Conservation (phyloP, 2,888 invertebrate genomes). For the Papilio demoleus region DNA sequence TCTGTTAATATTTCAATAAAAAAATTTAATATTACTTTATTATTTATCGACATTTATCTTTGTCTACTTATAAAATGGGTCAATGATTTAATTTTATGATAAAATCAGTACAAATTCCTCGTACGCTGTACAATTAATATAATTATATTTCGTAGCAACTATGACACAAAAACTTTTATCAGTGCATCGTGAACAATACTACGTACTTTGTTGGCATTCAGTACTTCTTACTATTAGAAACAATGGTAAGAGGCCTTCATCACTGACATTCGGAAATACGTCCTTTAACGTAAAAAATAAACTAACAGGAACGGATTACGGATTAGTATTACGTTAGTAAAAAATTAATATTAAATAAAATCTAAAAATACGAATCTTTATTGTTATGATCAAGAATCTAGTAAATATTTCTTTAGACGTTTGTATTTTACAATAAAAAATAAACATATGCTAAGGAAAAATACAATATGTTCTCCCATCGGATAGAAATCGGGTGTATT, state of each 20-base stretch:
- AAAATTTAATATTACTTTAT: too few species aligned
- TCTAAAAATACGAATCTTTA: too few species aligned
- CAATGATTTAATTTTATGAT: not conserved
- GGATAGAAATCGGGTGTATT: conserved; percentile 4
- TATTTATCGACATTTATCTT: too few species aligned
- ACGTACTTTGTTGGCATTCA: conserved; percentile 9
- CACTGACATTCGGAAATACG: conserved; percentile 10
- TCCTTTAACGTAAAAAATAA: not conserved
- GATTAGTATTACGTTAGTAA: too few species aligned
- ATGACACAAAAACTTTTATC: conserved; percentile 18
- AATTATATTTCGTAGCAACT: conserved; percentile 21
- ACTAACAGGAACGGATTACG: not conserved
- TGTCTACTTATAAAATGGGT: too few species aligned
- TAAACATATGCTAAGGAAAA: too few species aligned
- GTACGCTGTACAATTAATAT: conserved; percentile 17
- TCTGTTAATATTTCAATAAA: too few species aligned
- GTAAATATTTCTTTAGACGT: too few species aligned
- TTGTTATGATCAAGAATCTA: too few species aligned
- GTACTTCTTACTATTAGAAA: conserved; percentile 4
- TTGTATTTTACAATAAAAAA: too few species aligned
- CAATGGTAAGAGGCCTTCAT: conserved; percentile 13
- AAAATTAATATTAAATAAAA: too few species aligned
- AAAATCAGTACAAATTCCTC: conserved; percentile 20
- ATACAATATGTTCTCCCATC: not conserved
- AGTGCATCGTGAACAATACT: conserved; percentile 19